phyloP scores from a whole-genome alignment of 37 sponge, comb jelly and placozoan species.

The Aplysina aerophoba region DNA sequence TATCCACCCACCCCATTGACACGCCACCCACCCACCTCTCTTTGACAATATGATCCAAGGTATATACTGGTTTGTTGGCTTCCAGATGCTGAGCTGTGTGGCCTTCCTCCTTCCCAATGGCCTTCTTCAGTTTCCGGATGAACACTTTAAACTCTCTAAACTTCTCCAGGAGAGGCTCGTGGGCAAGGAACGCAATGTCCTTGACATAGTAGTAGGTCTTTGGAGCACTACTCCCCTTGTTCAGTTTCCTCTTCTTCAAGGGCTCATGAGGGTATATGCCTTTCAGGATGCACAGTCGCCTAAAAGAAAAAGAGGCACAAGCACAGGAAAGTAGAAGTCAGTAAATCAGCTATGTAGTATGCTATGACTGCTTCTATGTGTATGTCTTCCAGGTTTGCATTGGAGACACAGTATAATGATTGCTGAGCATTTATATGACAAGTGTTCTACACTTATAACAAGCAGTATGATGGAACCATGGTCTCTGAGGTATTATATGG shows the following conservation, averaged over 20 bases:
- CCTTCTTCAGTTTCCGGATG: constrained; percentile 82
- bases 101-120: constrained; percentile 79
- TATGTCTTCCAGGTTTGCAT: neutral
- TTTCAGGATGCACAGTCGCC: constrained; percentile 96
- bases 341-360: neutral
- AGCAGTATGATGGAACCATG: too few relatives aligned
- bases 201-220: constrained; percentile 97
- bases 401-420: too few relatives aligned
- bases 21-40: constrained; percentile 72
- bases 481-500: too few relatives aligned
- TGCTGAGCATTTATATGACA: too few relatives aligned
- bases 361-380: neutral
- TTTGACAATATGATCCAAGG: constrained; percentile 90
- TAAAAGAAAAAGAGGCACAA: constrained; percentile 2
- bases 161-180: constrained; percentile 94
- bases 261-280: constrained; percentile 98
- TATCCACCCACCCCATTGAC: too few relatives aligned
- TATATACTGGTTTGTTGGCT: constrained; percentile 88
- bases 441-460: too few relatives aligned
- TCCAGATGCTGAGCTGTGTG: constrained; percentile 68
- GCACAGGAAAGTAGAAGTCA: neutral
- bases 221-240: constrained; percentile 86
- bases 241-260: constrained; percentile 83
- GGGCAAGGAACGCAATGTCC: constrained; percentile 94
- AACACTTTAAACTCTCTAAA: constrained; percentile 91